Base-by-base conservation (phyloP, 2,113 vertebrate species). In the Uropsilus gracilis region DNA sequence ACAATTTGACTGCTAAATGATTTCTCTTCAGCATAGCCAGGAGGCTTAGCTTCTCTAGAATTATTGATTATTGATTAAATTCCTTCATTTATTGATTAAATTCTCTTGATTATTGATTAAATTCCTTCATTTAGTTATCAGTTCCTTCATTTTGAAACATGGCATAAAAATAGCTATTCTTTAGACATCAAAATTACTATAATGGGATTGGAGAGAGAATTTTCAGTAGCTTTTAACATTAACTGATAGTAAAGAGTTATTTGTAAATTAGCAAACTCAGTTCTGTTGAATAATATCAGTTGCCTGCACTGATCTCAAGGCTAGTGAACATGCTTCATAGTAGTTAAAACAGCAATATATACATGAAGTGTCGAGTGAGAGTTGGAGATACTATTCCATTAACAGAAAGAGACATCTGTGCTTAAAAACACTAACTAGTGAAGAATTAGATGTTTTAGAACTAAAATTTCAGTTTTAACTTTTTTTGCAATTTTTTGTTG, bases 261-360 rank as follows among this genome's bases (percentile, higher is more conserved):
- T 90, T 59, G 4, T 53, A 46, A 81, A 85, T 9, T 12, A 34
- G 44, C 61, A 34, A 55, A 3, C 73, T 83, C 30, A 94, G 32
- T 72, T 42, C 32, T 73, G 61, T 8, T 59, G 28, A 93, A 92
- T 64, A 1, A 72, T 53, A 39, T 76, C 22, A 57, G n/a, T 86
- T 26, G 46, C 4, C 50, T 26, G 77, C 20, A 3, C 16, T 91
- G 12, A 8, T 30, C 32, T 34, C 53, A 75, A 64, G 30, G 10
- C 42, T 57, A 84, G 39, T 44, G 76, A 91, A 94, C 30, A 2
- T 63, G 44, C 12, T 86, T 89, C 12, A 53, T 73, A 77, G 6
- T 71, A 95, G 91, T 91, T 89, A 76, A 69, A 34, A 34, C 8
- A 94, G 28, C 11, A 61, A 78, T 66, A 90, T 61, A 32, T 61